phyloP scores from a whole-genome alignment of 2,113 vertebrate genomes.

The Hemichromis elongatus region DNA sequence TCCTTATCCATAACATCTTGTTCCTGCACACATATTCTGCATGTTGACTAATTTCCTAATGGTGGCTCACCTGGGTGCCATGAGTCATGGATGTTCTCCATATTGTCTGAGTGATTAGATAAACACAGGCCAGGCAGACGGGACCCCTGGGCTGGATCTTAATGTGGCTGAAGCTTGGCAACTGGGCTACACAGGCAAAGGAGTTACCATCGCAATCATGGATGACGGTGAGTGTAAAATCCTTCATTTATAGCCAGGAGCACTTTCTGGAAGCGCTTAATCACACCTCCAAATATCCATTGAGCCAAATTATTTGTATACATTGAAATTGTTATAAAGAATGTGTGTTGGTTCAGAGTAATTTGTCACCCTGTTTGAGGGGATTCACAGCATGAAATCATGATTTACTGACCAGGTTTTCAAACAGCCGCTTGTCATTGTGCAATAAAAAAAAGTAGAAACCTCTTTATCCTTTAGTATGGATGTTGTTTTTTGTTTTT shows the following conservation, averaged over 20 bases:
- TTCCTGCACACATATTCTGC: background rate
- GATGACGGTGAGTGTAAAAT: slow-evolving; percentile 86
- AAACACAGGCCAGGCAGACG: slow-evolving; percentile 98
- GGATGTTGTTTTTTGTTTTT: background rate
- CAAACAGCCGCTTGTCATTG: background rate
- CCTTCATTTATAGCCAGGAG: background rate
- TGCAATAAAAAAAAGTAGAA: fast-evolving
- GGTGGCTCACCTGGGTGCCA: slow-evolving; percentile 21
- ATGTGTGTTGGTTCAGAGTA: background rate
- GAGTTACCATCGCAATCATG: slow-evolving; percentile 98
- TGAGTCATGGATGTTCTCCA: slow-evolving; percentile 49
- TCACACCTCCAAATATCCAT: background rate
- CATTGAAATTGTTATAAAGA: background rate
- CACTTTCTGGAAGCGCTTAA: background rate
- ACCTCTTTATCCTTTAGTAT: background rate
- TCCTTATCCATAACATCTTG: background rate
- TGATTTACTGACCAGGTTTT: background rate
- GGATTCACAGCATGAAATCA: background rate
- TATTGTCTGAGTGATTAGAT: slow-evolving; percentile 81
- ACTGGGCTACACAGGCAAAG: slow-evolving; percentile 93
- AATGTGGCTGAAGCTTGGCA: slow-evolving; percentile 98
- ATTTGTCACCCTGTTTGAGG: background rate
- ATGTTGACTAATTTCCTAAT: slow-evolving; percentile 42
- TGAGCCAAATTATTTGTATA: background rate
- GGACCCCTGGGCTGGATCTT: slow-evolving; percentile 94